These are phyloP conservation scores for Drosophila algonquin DNA, from an alignment of 2,888 invertebrate species.

Conservation along the genomic window DNA sequence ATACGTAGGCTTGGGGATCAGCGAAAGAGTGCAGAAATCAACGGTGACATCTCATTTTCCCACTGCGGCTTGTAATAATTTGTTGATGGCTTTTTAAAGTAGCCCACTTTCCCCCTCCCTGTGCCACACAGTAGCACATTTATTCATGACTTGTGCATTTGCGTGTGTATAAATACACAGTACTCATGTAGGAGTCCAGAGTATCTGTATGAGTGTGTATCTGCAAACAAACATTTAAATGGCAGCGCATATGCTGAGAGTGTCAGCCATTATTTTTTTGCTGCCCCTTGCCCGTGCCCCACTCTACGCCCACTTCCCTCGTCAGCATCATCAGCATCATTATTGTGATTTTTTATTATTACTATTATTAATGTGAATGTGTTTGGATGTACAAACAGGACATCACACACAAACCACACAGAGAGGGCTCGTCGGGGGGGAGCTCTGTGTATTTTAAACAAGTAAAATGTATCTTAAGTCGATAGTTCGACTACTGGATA, in stretches of 20 bases:
- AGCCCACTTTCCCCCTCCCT: constrained; percentile 30
- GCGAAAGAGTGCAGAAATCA: constrained; percentile 55
- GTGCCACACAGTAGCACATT: constrained; percentile 52
- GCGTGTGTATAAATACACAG: constrained; percentile 70
- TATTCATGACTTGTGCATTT: constrained; percentile 72
- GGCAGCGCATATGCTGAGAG: constrained; percentile 42
- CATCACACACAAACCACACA: not conserved
- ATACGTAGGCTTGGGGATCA: constrained; percentile 15
- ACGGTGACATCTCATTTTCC: constrained; percentile 52
- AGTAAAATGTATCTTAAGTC: not conserved
- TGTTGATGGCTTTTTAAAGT: constrained; percentile 72
- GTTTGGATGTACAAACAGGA: constrained; percentile 13
- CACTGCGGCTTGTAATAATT: constrained; percentile 56
- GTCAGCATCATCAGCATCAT: constrained; percentile 43
- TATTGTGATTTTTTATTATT: constrained; percentile 51
- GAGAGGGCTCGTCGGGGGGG: constrained; percentile 8
- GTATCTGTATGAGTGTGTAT: constrained; percentile 8
- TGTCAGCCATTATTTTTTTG: constrained; percentile 33
- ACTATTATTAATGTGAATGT: constrained; percentile 33
- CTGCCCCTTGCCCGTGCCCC: constrained; percentile 20
- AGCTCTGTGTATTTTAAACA: not conserved
- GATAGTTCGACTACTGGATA: not conserved
- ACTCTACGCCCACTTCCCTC: not conserved
- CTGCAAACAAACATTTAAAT: constrained; percentile 33
- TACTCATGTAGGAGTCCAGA: constrained; percentile 37